Evolutionary conservation across 2,113 vertebrate genomes (phyloP), one percentile per base, ranked within the genome.

Genomic region (Verasper variegatus): DNA sequence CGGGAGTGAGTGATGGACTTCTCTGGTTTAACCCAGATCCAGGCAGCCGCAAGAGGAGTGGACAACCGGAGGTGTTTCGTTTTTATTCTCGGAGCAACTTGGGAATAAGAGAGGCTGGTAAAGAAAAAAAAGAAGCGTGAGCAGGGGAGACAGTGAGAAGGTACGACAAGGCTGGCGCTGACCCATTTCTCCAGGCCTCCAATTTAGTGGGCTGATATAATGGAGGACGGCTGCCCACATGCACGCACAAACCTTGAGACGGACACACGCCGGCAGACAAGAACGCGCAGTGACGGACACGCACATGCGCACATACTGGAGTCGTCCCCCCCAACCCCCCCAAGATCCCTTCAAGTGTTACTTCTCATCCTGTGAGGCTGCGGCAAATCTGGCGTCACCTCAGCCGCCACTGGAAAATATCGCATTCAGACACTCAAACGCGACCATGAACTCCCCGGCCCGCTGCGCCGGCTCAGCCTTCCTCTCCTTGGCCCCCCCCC

Each of bases 101-200:
- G 90, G 90, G 89, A 92, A 90, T 87, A 88, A 84, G 74, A 84
- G 49, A 81, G 65, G 63, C 66, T 54, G 56, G 69, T 52, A 35
- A 26, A 60, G 56, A 75, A 75, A 59, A 79, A 70, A 75, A 77
- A 81, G 78, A 69, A 72, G 69, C 65, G 73, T 52, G 80, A 84
- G 84, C 84, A 71, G 70, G 40, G 69, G 71, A 86, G 88, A 87
- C 81, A 59, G 73, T 49, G 76, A 75, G 78, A 82, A 74, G 76
- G 67, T 81, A 76, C 54, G 63, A 74, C 64, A 27, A 74, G 74
- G 71, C 81, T 81, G 81, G 67, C 51, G 63, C 75, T 95, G 93
- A 94, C 94, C 93, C 90, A 95, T 92, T 95, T 95, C 94, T 93
- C 78, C 78, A 88, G 91, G 90, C 91, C 83, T 88, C 84, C 80